These are phyloP conservation scores for Otis tarda DNA, from an alignment of 2,113 vertebrate genomes.

Conservation along the genomic window DNA sequence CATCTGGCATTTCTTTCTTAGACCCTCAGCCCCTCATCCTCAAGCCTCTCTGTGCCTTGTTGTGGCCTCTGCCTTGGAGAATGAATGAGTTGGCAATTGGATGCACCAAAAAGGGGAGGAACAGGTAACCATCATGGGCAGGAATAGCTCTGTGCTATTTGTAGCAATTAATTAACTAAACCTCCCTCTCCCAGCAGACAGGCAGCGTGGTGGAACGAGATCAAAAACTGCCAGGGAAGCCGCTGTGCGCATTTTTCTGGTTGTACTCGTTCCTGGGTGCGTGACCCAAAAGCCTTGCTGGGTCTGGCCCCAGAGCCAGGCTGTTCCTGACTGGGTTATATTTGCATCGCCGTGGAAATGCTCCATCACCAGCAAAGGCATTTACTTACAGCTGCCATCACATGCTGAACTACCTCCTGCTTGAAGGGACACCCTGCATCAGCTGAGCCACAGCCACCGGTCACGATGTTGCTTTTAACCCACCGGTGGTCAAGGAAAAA, in stretches of 20 bases:
- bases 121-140: not conserved
- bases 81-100: not conserved
- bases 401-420: not conserved
- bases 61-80: not conserved
- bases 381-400: not conserved
- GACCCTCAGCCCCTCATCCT: not conserved
- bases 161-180: constrained; percentile 53
- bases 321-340: not conserved
- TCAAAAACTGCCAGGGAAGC: not conserved
- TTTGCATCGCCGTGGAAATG: fast-evolving
- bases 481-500: not conserved
- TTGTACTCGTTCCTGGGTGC: not conserved
- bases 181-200: not conserved
- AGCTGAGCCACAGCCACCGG: not conserved
- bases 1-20: not conserved
- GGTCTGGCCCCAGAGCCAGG: not conserved
- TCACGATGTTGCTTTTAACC: not conserved
- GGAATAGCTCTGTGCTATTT: constrained; percentile 29
- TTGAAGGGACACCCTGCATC: not conserved
- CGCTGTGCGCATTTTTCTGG: not conserved
- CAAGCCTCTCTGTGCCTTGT: not conserved
- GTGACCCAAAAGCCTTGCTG: not conserved
- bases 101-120: not conserved
- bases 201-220: not conserved
- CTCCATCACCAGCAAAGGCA: not conserved